phyloP scores from a whole-genome alignment of 2,113 vertebrate species.

The Panurus biarmicus region DNA sequence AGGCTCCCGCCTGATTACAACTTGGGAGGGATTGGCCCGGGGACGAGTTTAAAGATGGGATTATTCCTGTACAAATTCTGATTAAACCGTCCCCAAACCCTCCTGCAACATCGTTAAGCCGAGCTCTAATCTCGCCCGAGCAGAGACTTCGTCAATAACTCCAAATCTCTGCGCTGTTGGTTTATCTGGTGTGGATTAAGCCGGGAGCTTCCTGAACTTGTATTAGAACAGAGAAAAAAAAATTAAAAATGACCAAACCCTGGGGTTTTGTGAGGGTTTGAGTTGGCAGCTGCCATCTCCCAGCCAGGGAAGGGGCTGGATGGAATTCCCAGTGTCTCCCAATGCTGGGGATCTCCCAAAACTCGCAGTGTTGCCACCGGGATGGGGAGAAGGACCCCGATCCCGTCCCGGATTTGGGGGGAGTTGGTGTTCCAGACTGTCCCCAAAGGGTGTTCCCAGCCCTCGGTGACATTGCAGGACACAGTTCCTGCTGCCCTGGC shows the following conservation, averaged over 20 bases:
- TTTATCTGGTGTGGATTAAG: constrained; percentile 59
- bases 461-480: accelerated
- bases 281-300: neutral
- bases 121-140: constrained; percentile 49
- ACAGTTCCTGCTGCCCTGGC: neutral
- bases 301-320: neutral
- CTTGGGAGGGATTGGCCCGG: constrained; percentile 34
- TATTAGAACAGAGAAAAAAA: too few species aligned
- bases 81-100: constrained; percentile 58
- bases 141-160: constrained; percentile 53
- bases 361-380: neutral
- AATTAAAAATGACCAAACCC: accelerated
- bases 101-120: constrained; percentile 29
- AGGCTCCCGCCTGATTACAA: neutral
- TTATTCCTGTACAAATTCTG: constrained; percentile 67
- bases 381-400: neutral
- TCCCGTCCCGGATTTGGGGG: neutral
- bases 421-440: too few species aligned
- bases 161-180: constrained; percentile 51
- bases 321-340: neutral
- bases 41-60: constrained; percentile 55
- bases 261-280: neutral
- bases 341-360: accelerated
- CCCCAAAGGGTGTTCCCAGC: neutral
- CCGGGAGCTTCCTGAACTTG: constrained; percentile 2